Evolutionary conservation across 2,797 vertebrate species (phyloP).

Genomic region (Eospalax fontanierii): DNA sequence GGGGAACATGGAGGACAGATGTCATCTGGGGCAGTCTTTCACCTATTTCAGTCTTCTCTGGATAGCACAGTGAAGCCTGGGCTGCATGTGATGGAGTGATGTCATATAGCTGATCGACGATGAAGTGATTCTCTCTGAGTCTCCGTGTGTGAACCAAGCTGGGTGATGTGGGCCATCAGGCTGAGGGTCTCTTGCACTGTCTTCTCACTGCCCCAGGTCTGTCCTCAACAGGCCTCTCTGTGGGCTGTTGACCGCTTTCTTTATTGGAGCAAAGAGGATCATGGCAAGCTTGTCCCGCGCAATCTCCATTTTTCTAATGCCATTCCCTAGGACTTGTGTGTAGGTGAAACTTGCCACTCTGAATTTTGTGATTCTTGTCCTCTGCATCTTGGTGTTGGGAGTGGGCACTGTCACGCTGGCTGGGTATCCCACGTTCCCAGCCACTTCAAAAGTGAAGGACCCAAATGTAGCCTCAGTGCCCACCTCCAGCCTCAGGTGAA

Average conservation of each 20-base stretch:
- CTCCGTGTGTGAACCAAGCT: fast-evolving
- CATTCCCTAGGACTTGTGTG: neutral
- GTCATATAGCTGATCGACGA: neutral
- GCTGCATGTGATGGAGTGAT: neutral
- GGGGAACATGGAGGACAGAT: neutral
- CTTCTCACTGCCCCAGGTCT: neutral
- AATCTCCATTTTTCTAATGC: neutral
- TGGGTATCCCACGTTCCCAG: conserved; percentile 40
- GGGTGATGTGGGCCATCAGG: neutral
- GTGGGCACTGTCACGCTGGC: neutral
- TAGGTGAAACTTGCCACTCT: neutral
- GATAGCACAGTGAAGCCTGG: neutral
- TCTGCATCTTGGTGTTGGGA: neutral
- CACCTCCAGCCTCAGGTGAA: neutral
- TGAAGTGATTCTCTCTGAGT: fast-evolving
- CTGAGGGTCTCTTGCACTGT: too few relatives aligned
- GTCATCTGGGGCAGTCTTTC: neutral
- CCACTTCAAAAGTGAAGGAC: conserved; percentile 23
- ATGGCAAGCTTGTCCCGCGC: fast-evolving
- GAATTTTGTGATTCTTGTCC: neutral
- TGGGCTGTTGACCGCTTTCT: neutral
- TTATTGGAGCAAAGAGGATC: neutral
- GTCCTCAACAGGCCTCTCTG: neutral
- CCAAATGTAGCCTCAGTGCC: fast-evolving
- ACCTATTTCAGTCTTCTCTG: neutral